Conservation (phyloP, 2,113 vertebrate species). For the Delphinus delphis region DNA sequence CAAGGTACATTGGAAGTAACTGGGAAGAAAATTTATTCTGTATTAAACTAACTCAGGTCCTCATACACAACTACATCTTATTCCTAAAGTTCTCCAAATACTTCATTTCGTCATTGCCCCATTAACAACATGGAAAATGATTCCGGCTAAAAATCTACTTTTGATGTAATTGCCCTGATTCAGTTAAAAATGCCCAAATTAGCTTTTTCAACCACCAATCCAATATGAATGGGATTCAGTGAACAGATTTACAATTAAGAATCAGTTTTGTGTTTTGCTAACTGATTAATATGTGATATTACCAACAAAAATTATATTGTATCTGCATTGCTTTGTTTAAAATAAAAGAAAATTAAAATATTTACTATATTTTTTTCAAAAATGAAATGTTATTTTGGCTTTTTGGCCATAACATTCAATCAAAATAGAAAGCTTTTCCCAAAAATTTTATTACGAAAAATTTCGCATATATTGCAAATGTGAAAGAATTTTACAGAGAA, state of each 20-base stretch:
- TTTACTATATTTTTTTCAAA: conserved; percentile 7
- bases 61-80: neutral
- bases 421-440: neutral
- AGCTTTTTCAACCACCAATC: neutral
- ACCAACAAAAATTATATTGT: conserved; percentile 16
- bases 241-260: conserved; percentile 33
- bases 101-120: neutral
- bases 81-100: conserved; percentile 43
- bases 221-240: neutral
- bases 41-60: neutral
- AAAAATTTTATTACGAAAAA: neutral
- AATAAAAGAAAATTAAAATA: conserved; percentile 65
- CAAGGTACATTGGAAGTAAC: neutral
- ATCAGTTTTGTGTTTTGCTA: conserved; percentile 33
- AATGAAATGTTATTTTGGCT: neutral
- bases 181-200: neutral
- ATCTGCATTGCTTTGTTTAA: conserved; percentile 34
- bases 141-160: neutral
- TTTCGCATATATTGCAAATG: conserved; percentile 51
- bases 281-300: neutral
- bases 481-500: conserved; percentile 10
- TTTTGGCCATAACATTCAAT: neutral
- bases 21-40: neutral
- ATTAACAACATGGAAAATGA: conserved; percentile 32
- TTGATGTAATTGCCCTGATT: neutral